Evolutionary conservation across 2,797 vertebrate genomes (phyloP).

Genomic region (Jordanella pulchra): DNA sequence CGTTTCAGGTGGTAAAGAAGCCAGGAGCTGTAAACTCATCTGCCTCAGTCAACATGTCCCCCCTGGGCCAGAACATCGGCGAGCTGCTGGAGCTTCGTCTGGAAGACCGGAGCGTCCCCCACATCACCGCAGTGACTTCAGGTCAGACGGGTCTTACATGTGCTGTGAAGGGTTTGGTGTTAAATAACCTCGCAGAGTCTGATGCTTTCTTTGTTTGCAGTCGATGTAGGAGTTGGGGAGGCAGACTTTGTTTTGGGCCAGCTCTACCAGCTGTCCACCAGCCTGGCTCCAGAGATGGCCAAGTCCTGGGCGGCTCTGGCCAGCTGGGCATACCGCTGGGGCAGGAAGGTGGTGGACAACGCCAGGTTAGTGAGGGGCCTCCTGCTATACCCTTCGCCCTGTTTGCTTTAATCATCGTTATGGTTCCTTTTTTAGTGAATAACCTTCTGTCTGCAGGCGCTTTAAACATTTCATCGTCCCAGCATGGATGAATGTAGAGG

Average conservation of each 20-base stretch:
- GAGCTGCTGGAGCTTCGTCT: constrained; percentile 79
- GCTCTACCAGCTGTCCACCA: constrained; percentile 93
- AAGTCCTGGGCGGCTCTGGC: constrained; percentile 98
- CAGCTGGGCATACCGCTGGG: constrained; percentile 99
- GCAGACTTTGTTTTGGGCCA: constrained; percentile 95
- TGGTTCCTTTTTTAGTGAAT: too few species aligned
- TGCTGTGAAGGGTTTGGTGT: too few species aligned
- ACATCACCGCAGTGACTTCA: constrained; percentile 78
- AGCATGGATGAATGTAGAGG: too few species aligned
- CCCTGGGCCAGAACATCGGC: constrained; percentile 74
- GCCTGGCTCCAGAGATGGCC: constrained; percentile 94
- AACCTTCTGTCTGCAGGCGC: too few species aligned
- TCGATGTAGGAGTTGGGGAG: constrained; percentile 97
- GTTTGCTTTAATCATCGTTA: too few species aligned
- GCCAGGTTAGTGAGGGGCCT: constrained; percentile 85
- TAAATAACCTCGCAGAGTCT: too few species aligned
- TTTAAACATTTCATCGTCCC: too few species aligned
- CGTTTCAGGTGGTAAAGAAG: constrained; percentile 78
- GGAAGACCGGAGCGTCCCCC: constrained; percentile 76
- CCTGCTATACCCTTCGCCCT: too few species aligned
- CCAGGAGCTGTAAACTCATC: constrained; percentile 50
- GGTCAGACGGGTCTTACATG: constrained; percentile 59
- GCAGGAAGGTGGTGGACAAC: constrained; percentile 97
- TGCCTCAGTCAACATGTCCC: constrained; percentile 55
- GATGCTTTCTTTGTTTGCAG: constrained; percentile 63